Percentiles rank a stretch among this genome's conserved stretches.
Conservation (phyloP, 2,888 invertebrate species). For the Meghimatium bilineatum region DNA sequence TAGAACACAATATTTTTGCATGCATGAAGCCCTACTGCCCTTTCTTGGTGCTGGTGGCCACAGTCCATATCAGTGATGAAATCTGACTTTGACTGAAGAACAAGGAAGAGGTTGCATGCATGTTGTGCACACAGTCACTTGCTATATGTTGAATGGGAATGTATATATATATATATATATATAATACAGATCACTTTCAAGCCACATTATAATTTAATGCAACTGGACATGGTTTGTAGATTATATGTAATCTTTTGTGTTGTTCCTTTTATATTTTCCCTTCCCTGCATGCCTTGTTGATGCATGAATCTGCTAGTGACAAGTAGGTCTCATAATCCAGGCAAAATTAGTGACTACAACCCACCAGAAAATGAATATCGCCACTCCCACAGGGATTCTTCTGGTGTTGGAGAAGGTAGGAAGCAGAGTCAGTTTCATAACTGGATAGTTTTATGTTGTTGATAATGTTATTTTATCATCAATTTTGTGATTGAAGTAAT, state of each 20-base stretch:
- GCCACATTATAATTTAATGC: background rate
- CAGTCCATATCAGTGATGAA: too few species aligned
- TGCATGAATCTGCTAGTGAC: slow-evolving; percentile 29
- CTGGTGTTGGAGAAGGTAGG: slow-evolving; percentile 67
- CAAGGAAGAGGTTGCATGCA: too few species aligned
- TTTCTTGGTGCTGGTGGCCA: too few species aligned
- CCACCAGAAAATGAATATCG: slow-evolving; percentile 58
- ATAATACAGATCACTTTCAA: too few species aligned
- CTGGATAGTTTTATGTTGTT: background rate
- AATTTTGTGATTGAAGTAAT: too few species aligned
- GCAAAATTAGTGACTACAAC: slow-evolving; percentile 65
- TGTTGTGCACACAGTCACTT: too few species aligned
- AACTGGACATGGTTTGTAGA: background rate
- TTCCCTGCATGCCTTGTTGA: slow-evolving; percentile 41
- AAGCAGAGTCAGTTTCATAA: background rate
- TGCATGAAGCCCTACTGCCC: too few species aligned
- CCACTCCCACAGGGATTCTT: slow-evolving; percentile 59
- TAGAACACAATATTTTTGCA: too few species aligned
- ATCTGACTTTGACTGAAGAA: too few species aligned
- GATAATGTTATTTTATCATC: too few species aligned
- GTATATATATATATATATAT: too few species aligned
- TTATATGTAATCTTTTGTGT: background rate
- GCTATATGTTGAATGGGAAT: too few species aligned
- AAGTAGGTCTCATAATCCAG: slow-evolving; percentile 55
- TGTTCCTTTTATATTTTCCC: background rate